phyloP scores from a whole-genome alignment of 2,888 invertebrate genomes.

The Drosophila mimetica region DNA sequence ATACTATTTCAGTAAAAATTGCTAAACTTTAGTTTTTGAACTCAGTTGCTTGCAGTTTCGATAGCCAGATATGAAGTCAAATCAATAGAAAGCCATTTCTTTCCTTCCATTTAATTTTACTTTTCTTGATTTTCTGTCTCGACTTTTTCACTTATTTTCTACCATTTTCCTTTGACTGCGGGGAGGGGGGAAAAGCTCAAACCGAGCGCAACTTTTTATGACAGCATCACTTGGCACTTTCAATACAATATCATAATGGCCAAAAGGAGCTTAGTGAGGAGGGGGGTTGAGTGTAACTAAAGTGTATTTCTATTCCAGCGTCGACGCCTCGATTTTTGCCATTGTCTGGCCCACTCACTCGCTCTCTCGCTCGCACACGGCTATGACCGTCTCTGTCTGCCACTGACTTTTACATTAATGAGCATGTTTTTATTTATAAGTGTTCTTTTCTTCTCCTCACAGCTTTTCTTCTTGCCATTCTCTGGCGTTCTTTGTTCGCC shows the following conservation, averaged over 20 bases:
- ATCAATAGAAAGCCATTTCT: constrained; percentile 7
- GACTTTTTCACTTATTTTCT: neutral
- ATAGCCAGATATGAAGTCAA: neutral
- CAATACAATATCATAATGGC: constrained; percentile 76
- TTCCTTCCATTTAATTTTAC: constrained; percentile 17
- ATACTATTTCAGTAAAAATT: too few relatives aligned
- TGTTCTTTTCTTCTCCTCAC: constrained; percentile 53
- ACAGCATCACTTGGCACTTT: constrained; percentile 71
- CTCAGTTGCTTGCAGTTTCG: neutral
- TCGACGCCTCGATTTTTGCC: constrained; percentile 48
- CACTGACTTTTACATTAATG: constrained; percentile 77
- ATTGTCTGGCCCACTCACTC: constrained; percentile 3
- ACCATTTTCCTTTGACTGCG: constrained; percentile 10
- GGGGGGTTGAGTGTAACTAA: constrained; percentile 49
- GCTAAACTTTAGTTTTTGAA: too few relatives aligned
- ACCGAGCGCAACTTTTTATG: constrained; percentile 42
- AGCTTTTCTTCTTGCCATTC: constrained; percentile 26
- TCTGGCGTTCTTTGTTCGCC: constrained; percentile 28
- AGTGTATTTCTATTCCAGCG: constrained; percentile 70
- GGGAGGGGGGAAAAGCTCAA: constrained; percentile 24
- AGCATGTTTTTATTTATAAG: constrained; percentile 80
- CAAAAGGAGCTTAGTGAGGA: constrained; percentile 31
- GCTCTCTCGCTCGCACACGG: neutral
- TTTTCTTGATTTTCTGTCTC: constrained; percentile 2
- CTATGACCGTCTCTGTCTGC: constrained; percentile 17